Conservation (phyloP, 2,888 invertebrate genomes). For the Synergus gifuensis region DNA sequence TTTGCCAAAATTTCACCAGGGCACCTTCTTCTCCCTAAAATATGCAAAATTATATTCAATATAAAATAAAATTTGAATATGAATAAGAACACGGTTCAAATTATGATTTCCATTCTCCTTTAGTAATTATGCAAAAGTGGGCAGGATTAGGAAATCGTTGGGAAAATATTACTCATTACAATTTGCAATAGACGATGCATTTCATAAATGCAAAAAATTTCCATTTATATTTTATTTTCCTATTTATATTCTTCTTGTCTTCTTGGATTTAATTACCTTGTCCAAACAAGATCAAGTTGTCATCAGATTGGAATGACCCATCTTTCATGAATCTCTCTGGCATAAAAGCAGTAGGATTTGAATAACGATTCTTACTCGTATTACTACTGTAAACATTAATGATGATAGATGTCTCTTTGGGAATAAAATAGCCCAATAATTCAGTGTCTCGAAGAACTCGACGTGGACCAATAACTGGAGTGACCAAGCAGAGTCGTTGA, state of each 20-base stretch:
- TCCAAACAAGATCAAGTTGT: constrained; percentile 75
- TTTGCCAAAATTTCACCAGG: constrained; percentile 83
- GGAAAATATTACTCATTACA: no score
- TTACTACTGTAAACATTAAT: constrained; percentile 80
- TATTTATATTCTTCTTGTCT: not conserved
- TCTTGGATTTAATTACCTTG: constrained; percentile 68
- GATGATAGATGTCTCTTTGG: constrained; percentile 79
- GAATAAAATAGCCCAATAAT: constrained; percentile 80
- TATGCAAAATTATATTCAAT: constrained; percentile 43
- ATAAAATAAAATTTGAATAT: not conserved
- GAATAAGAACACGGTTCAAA: not conserved
- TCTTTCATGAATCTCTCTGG: constrained; percentile 82
- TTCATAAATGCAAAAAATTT: not conserved
- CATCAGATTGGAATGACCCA: constrained; percentile 63
- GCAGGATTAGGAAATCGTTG: no score
- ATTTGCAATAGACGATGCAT: not conserved
- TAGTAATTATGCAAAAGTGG: no score
- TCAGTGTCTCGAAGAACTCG: constrained; percentile 79
- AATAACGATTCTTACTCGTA: constrained; percentile 81
- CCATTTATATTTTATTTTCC: not conserved
- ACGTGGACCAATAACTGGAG: constrained; percentile 78
- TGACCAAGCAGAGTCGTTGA: constrained; percentile 76
- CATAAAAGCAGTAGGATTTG: constrained; percentile 82
- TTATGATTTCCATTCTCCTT: not conserved
- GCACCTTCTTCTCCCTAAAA: constrained; percentile 82